These are phyloP conservation scores for Crocuta crocuta DNA, from an alignment of 2,113 vertebrate species.

Conservation along the genomic window DNA sequence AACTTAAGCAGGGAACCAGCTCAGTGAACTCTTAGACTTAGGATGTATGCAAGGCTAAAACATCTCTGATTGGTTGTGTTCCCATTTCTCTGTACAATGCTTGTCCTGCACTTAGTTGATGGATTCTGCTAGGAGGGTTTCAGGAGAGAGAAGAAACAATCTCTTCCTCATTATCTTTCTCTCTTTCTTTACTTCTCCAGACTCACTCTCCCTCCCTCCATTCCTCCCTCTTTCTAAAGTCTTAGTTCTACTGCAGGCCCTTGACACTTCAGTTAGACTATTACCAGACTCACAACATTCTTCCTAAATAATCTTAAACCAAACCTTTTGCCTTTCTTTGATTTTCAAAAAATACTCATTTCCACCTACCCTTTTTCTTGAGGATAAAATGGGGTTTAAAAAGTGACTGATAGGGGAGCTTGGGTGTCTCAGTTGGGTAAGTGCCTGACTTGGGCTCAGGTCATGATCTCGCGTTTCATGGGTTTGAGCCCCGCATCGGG, in stretches of 20 bases:
- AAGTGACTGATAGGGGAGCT: background rate
- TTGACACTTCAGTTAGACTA: background rate
- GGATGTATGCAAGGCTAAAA: background rate
- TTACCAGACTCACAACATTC: background rate
- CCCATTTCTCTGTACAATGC: background rate
- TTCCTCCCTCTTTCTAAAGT: background rate
- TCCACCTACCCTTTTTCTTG: background rate
- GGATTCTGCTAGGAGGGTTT: background rate
- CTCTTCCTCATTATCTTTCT: background rate
- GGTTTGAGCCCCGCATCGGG: too few species aligned
- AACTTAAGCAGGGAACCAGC: background rate
- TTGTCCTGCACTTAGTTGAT: background rate
- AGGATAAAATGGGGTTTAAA: background rate
- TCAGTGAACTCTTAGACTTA: background rate
- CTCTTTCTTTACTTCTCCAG: background rate
- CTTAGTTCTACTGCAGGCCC: background rate
- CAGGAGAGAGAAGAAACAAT: background rate
- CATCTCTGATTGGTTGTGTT: accelerated
- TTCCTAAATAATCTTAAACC: background rate
- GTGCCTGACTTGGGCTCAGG: too few species aligned
- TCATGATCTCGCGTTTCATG: too few species aligned
- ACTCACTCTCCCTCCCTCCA: too few species aligned
- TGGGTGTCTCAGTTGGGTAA: too few species aligned
- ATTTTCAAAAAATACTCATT: background rate
- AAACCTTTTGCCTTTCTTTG: background rate